Conservation (phyloP, 2,797 vertebrate species). For the Hydrolagus colliei region DNA sequence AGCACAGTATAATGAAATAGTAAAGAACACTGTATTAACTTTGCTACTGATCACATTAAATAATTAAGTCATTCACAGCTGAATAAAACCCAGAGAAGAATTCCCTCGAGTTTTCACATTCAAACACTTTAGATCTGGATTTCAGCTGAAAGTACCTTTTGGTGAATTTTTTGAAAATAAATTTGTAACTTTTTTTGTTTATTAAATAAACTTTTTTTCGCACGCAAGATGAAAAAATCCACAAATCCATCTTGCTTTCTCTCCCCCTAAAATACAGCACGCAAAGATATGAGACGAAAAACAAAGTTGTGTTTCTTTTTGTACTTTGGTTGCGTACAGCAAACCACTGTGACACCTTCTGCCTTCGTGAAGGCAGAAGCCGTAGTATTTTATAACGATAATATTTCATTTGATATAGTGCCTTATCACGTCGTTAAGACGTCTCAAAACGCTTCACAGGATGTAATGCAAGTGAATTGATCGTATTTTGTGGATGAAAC, state of each 20-base stretch:
- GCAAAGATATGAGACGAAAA: conserved; percentile 16
- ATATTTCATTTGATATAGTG: no score
- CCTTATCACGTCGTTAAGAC: no score
- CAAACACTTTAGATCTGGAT: not conserved
- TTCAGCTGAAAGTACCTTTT: not conserved
- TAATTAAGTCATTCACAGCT: conserved; percentile 16
- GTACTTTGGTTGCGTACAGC: not conserved
- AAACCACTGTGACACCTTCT: not conserved
- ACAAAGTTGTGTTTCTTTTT: conserved; percentile 17
- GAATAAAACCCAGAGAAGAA: not conserved
- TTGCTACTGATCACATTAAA: conserved; percentile 11
- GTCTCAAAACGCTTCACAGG: no score
- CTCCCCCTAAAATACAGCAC: not conserved
- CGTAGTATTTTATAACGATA: no score
- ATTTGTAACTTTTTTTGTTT: not conserved
- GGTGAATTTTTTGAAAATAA: not conserved
- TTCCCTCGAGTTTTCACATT: not conserved
- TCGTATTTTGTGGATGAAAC: no score
- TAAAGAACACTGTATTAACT: conserved; percentile 15
- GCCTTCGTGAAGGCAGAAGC: conserved; percentile 23
- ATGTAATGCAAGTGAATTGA: no score
- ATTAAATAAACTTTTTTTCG: conserved; percentile 11
- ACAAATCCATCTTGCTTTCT: not conserved
- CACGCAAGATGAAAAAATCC: conserved; percentile 4
- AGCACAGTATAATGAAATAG: conserved; percentile 19